These are phyloP conservation scores for Labia minor DNA, from an alignment of 2,888 invertebrate species.

Conservation along the genomic window DNA sequence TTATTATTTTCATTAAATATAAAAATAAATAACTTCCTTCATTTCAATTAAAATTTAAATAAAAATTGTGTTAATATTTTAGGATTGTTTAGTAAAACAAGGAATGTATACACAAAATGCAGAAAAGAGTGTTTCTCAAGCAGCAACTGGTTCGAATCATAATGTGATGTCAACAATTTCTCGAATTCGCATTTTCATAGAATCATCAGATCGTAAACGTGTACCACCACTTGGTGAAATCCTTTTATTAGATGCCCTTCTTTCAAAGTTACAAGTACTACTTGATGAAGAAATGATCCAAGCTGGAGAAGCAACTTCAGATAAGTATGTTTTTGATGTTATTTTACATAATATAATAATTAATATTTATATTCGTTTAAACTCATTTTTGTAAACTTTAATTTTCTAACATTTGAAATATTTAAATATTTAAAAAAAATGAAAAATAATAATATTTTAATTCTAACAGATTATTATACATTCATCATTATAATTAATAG, in stretches of 20 bases:
- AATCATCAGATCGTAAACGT: slow-evolving; percentile 27
- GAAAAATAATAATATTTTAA: too few relatives aligned
- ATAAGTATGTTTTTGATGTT: slow-evolving; percentile 31
- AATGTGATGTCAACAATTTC: slow-evolving; percentile 51
- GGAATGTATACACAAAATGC: slow-evolving; percentile 75
- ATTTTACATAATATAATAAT: too few relatives aligned
- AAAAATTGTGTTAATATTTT: too few relatives aligned
- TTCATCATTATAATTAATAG: not conserved
- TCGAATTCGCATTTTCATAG: slow-evolving; percentile 43
- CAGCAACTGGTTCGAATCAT: slow-evolving; percentile 52
- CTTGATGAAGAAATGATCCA: slow-evolving; percentile 40
- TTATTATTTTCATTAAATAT: too few relatives aligned
- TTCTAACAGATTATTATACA: slow-evolving; percentile 21
- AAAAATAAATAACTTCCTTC: not conserved
- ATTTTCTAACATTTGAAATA: not conserved
- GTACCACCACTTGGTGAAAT: slow-evolving; percentile 60
- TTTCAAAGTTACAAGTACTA: slow-evolving; percentile 61
- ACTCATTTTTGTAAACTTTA: slow-evolving; percentile 17
- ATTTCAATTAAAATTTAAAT: not conserved
- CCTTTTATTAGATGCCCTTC: slow-evolving; percentile 61
- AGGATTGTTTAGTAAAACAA: slow-evolving; percentile 80
- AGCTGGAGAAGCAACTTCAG: slow-evolving; percentile 33
- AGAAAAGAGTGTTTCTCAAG: slow-evolving; percentile 60
- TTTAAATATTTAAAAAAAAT: not conserved
- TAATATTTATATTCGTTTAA: too few relatives aligned